Conservation (phyloP, 2,888 invertebrate species). For the Tetramorium bicarinatum region DNA sequence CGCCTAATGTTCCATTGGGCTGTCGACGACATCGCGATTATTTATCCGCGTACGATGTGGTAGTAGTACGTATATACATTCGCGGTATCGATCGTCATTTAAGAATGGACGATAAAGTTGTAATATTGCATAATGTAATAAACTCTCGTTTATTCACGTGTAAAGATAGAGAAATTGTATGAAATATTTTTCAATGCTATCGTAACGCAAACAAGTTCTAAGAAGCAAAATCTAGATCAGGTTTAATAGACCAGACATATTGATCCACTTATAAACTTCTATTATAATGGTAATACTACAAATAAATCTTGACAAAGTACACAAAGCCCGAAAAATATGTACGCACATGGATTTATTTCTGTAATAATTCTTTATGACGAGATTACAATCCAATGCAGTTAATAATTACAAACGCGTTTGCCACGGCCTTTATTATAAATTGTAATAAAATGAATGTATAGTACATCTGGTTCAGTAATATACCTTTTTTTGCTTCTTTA, state of each 20-base stretch:
- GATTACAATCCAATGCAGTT: background rate
- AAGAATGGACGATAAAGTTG: background rate
- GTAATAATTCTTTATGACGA: background rate
- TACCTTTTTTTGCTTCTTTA: background rate
- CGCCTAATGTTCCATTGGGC: slow-evolving; percentile 41
- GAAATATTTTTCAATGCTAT: background rate
- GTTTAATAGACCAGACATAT: background rate
- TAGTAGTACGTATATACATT: background rate
- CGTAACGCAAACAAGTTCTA: background rate
- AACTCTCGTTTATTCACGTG: background rate
- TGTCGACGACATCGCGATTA: background rate
- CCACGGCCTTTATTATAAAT: background rate
- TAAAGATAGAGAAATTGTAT: background rate
- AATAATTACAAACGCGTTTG: slow-evolving; percentile 9
- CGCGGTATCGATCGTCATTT: background rate
- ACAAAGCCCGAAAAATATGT: background rate
- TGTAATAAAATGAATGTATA: no score
- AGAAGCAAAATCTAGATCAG: background rate
- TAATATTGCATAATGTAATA: background rate
- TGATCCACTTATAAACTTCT: background rate
- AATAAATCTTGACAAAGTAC: background rate
- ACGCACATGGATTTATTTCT: background rate
- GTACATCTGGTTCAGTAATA: no score
- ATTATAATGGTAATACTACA: slow-evolving; percentile 12
- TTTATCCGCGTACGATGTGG: background rate